Evolutionary conservation across 2,888 invertebrate species (phyloP).

Genomic region (Hemithea aestivaria): DNA sequence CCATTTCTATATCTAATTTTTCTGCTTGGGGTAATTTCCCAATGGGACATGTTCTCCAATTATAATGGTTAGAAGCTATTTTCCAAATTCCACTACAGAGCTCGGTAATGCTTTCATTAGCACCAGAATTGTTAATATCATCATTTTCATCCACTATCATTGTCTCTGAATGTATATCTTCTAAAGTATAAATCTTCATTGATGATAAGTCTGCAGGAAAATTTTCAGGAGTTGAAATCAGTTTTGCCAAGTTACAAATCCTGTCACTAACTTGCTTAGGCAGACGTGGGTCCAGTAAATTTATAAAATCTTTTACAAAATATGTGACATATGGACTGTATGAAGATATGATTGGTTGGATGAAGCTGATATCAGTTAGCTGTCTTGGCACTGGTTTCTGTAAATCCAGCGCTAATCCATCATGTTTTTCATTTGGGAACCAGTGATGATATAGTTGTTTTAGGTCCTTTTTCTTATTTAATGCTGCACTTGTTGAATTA

Average conservation of each 20-base stretch:
- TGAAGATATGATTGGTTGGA: conserved; percentile 57
- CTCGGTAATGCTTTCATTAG: conserved; percentile 10
- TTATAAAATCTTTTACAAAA: conserved; percentile 54
- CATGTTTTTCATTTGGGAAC: conserved; percentile 57
- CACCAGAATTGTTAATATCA: conserved; percentile 2
- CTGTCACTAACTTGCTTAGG: conserved; percentile 40
- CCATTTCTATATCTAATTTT: conserved; percentile 20
- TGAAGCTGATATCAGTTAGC: conserved; percentile 50
- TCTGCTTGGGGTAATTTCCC: conserved; percentile 72
- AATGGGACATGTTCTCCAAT: conserved; percentile 72
- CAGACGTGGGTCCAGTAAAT: conserved; percentile 51
- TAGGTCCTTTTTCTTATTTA: conserved; percentile 50
- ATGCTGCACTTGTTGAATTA: conserved; percentile 25
- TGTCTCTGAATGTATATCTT: conserved; percentile 51
- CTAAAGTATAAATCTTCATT: conserved; percentile 60
- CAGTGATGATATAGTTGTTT: conserved; percentile 55
- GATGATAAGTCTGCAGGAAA: conserved; percentile 28
- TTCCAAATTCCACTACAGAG: conserved; percentile 50
- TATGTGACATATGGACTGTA: conserved; percentile 60
- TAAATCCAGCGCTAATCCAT: conserved; percentile 53
- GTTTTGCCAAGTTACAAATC: conserved; percentile 51
- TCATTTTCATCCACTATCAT: conserved; percentile 13
- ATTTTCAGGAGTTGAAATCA: conserved; percentile 54
- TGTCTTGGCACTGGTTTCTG: conserved; percentile 52
- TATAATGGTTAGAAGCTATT: conserved; percentile 40